These are phyloP conservation scores for Drosophila imparisetae DNA, from an alignment of 2,888 invertebrate species.

Conservation along the genomic window DNA sequence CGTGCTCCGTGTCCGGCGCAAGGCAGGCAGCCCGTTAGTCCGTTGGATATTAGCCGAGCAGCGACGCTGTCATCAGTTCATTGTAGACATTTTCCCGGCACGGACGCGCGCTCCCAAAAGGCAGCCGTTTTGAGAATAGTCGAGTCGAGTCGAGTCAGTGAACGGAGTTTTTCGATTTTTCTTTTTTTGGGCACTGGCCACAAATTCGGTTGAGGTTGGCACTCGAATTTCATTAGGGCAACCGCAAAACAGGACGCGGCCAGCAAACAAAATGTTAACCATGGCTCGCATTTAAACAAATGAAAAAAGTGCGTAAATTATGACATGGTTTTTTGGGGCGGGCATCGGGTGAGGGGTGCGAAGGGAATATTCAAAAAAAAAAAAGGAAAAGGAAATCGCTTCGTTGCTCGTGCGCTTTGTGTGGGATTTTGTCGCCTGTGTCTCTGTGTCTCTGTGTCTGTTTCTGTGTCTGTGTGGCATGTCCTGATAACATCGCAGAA, in stretches of 20 bases:
- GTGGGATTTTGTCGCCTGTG: constrained; percentile 31
- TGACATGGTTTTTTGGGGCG: constrained; percentile 52
- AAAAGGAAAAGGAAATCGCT: constrained; percentile 45
- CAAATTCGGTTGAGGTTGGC: constrained; percentile 57
- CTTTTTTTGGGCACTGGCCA: constrained; percentile 19
- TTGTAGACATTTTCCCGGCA: constrained; percentile 81
- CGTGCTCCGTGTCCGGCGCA: constrained; percentile 55
- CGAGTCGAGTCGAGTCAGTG: constrained; percentile 28
- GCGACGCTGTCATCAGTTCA: constrained; percentile 64
- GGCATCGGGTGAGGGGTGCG: constrained; percentile 4
- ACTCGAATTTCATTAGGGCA: constrained; percentile 68
- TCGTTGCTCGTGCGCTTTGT: constrained; percentile 46
- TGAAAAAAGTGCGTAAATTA: constrained; percentile 78
- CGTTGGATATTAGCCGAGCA: constrained; percentile 18
- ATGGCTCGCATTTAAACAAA: constrained; percentile 54
- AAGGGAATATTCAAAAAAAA: constrained; percentile 29
- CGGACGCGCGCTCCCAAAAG: constrained; percentile 69
- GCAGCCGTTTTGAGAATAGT: constrained; percentile 18
- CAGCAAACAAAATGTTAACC: constrained; percentile 54
- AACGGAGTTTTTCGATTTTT: constrained; percentile 34
- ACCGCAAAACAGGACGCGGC: constrained; percentile 49
- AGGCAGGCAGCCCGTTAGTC: constrained; percentile 31
- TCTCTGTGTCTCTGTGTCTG: constrained; percentile 27
- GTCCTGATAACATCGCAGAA: constrained; percentile 80
- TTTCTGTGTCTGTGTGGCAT: constrained; percentile 53